Conservation (phyloP, 2,113 vertebrate species). For the Orycteropus afer region DNA sequence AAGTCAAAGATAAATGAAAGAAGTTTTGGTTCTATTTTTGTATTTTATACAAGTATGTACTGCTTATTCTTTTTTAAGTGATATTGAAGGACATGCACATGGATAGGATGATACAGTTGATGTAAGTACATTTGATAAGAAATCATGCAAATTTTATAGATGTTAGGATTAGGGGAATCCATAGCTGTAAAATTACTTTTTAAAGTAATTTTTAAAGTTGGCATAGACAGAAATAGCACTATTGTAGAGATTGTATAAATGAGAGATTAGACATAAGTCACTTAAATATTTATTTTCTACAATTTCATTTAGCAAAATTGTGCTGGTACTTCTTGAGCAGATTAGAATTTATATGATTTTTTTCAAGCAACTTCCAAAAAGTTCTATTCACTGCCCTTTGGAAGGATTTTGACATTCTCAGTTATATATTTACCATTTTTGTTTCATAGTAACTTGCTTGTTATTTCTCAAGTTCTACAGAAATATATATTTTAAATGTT, state of each 20-base stretch:
- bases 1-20: background rate
- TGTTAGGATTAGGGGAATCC: background rate
- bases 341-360: conserved; percentile 45
- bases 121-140: background rate
- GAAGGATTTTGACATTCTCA: conserved; percentile 24
- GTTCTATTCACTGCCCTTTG: conserved; percentile 8
- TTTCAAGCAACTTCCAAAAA: background rate
- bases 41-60: background rate
- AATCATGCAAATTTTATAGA: background rate
- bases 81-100: background rate
- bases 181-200: conserved; percentile 18
- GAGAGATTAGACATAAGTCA: conserved; percentile 43
- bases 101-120: background rate
- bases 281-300: conserved; percentile 35
- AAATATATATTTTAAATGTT: conserved; percentile 35
- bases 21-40: background rate
- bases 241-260: background rate
- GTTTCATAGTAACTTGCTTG: background rate
- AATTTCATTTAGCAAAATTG: background rate
- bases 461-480: conserved; percentile 52
- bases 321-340: background rate
- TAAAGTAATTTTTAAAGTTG: background rate
- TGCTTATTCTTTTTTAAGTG: background rate
- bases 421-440: background rate
- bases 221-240: background rate